These are phyloP conservation scores for Microctenopoma lineatum DNA, from an alignment of 2,797 vertebrate genomes.

Conservation along the genomic window DNA sequence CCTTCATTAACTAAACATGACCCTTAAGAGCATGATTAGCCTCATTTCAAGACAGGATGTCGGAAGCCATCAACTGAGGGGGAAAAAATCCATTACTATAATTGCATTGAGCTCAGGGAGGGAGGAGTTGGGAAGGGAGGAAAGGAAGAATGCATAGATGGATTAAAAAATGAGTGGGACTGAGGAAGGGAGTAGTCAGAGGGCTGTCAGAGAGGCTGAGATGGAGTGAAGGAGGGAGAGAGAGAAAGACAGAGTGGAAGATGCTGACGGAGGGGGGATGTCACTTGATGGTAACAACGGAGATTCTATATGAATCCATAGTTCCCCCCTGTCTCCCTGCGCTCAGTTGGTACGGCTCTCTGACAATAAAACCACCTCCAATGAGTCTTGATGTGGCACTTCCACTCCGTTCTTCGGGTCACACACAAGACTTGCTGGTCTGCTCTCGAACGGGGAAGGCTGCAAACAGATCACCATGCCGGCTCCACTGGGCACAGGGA, in stretches of 20 bases:
- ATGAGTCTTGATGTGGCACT: constrained; percentile 93
- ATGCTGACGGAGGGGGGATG: constrained; percentile 54
- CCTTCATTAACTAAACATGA: constrained; percentile 97
- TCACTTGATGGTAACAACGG: constrained; percentile 67
- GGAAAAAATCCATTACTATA: constrained; percentile 94
- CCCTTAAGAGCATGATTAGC: constrained; percentile 96
- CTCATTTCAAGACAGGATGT: constrained; percentile 94
- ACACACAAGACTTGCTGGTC: constrained; percentile 50
- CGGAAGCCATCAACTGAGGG: constrained; percentile 92
- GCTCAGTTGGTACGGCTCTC: constrained; percentile 93
- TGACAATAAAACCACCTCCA: constrained; percentile 97
- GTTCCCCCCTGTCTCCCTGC: constrained; percentile 82
- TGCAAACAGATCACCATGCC: constrained; percentile 67
- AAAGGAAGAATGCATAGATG: constrained; percentile 80
- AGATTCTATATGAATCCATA: constrained; percentile 82
- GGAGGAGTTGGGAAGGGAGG: constrained; percentile 57
- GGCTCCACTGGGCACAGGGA: constrained; percentile 68
- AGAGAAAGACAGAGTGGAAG: constrained; percentile 57
- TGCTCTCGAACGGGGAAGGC: constrained; percentile 43
- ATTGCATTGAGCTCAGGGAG: constrained; percentile 88
- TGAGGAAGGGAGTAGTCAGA: constrained; percentile 68
- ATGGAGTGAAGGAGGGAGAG: constrained; percentile 67
- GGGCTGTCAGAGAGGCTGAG: constrained; percentile 64
- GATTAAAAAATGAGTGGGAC: constrained; percentile 81
- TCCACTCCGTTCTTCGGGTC: constrained; percentile 67